These are phyloP conservation scores for Scotopteryx bipunctaria DNA, from an alignment of 2,888 invertebrate genomes.

Conservation along the genomic window DNA sequence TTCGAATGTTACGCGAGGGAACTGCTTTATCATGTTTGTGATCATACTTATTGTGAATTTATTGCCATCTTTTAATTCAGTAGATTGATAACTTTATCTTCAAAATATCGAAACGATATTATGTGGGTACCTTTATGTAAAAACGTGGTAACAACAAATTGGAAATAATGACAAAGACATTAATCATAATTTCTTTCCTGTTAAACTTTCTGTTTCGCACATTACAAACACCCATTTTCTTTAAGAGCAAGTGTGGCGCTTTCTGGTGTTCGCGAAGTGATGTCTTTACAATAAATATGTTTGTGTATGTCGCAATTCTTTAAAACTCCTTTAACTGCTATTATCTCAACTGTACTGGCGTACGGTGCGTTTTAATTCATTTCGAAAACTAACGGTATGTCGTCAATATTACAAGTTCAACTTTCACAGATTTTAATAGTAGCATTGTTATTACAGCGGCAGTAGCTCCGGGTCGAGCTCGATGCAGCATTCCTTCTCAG, in stretches of 20 bases:
- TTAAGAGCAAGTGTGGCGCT: constrained; percentile 11
- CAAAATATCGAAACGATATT: no score
- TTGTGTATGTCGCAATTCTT: not conserved
- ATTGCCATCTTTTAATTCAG: no score
- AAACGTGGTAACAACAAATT: no score
- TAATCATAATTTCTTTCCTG: not conserved
- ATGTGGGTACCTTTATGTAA: no score
- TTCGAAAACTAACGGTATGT: not conserved
- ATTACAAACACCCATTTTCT: not conserved
- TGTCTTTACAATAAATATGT: not conserved
- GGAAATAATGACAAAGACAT: no score
- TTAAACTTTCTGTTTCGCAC: not conserved
- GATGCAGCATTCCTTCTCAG: constrained; percentile 93
- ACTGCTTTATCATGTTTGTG: constrained; percentile 48
- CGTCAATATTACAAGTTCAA: not conserved
- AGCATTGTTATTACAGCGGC: no score
- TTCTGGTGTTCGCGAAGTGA: constrained; percentile 1
- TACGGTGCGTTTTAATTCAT: no score
- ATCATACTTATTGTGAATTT: constrained; percentile 2
- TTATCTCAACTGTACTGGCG: no score
- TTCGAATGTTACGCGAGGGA: constrained; percentile 45
- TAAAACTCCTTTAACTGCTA: not conserved
- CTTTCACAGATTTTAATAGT: not conserved
- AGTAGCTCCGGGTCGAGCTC: constrained; percentile 90
- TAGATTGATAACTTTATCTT: no score